Evolutionary conservation across 2,888 invertebrate genomes (phyloP).

Genomic region (Anoplius nigerrimus): DNA sequence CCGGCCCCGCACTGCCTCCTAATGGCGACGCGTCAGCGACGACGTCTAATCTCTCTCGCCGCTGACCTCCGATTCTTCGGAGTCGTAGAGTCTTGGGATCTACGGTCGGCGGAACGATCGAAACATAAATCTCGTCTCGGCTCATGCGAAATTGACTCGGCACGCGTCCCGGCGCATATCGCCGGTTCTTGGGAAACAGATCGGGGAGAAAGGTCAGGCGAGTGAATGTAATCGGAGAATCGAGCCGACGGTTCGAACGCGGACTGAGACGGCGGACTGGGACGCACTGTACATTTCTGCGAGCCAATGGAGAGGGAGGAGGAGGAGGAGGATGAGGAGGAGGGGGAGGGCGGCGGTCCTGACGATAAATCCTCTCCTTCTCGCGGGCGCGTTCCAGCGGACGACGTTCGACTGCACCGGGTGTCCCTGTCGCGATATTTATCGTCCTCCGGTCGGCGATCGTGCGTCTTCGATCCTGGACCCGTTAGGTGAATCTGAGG

Average conservation of each 20-base stretch:
- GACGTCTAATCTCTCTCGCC: neutral
- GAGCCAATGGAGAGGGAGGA: neutral
- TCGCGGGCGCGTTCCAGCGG: conserved; percentile 29
- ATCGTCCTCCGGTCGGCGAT: conserved; percentile 30
- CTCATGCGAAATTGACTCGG: no score
- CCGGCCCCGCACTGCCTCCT: no score
- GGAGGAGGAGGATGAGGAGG: neutral
- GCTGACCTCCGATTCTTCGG: no score
- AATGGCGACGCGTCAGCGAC: neutral
- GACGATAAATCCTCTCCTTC: conserved; percentile 50
- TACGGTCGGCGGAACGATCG: no score
- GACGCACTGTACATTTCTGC: conserved; percentile 6
- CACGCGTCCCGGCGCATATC: no score
- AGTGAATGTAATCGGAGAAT: conserved; percentile 7
- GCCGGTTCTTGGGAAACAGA: no score
- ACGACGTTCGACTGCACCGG: conserved; percentile 24
- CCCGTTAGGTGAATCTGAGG: conserved; percentile 49
- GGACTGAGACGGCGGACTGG: no score
- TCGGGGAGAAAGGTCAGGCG: neutral
- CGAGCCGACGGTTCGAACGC: neutral
- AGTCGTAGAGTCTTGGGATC: no score
- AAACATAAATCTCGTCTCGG: no score
- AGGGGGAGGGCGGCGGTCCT: conserved; percentile 34
- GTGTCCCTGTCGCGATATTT: conserved; percentile 39
- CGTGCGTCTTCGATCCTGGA: conserved; percentile 33